Evolutionary conservation across 2,888 invertebrate genomes (phyloP), one percentile per base, ranked within the genome.

Genomic region (Hydropsyche betteni): DNA sequence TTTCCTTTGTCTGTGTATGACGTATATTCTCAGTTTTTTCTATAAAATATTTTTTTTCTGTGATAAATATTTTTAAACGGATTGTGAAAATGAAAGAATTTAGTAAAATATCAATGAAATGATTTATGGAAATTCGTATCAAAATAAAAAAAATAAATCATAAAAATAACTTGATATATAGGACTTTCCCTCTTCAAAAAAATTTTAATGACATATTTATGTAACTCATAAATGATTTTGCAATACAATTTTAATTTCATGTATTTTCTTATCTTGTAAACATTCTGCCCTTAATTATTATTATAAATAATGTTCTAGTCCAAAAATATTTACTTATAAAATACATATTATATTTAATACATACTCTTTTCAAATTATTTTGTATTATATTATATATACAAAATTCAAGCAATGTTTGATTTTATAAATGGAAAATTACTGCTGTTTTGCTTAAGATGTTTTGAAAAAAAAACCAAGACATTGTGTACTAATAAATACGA

Each of bases 301-400:
- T 68, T 70, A 74, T 72, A 76, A 75, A 68, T 76, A 77, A 72
- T 74, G 74, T 79, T 78, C 77, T 79, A 79, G 79, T 79, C 79
- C 76, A 79, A 79, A 76, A 79, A 79, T 75, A 77, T 78, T 76
- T 16, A 71, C 36, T 14, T 55, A 71, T 53, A 71, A 53, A 53
- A 55, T 36, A 10, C 14, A 55, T 71, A 71, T 71, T 69, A 33
- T 64, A 69, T 55, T 68, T 16, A 74, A 51, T 74, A 74, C 6
- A 44, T 68, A 64, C 53, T n/a, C 52, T 36, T 55, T 58, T 74
- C 74, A 53, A 74, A 61, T 69, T 70, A 75, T 75, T 75, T 75
- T 75, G 75, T 75, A 75, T 75, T 24, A 75, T 75, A 75, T 61
- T 51, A 73, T 53, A 69, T 58, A 8, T 73, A 68, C 73, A 73